Conservation (phyloP, 2,888 invertebrate genomes). For the Petrolisthes manimaculis region DNA sequence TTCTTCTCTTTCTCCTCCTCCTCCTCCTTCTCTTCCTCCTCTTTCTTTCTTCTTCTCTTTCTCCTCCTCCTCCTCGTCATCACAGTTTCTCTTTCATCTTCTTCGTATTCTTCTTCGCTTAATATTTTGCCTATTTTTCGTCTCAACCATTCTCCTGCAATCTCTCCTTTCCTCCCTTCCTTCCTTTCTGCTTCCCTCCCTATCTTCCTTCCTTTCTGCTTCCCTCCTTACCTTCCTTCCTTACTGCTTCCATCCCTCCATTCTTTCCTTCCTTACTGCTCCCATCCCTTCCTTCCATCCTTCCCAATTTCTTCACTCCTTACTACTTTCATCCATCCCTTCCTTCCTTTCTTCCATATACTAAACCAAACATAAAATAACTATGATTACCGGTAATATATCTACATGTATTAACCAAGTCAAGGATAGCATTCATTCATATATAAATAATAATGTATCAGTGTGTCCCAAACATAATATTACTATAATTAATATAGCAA, state of each 20-base stretch:
- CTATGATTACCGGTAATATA: too few species aligned
- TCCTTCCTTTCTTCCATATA: neutral
- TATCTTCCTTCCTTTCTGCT: neutral
- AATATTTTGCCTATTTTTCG: neutral
- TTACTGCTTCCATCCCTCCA: neutral
- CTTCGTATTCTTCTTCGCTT: neutral
- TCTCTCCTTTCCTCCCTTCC: constrained; percentile 2
- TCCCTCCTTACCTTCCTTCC: neutral
- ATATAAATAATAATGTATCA: too few species aligned
- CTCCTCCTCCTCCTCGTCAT: neutral
- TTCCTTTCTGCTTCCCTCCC: constrained; percentile 2
- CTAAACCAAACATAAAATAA: too few species aligned
- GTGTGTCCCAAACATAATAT: too few species aligned
- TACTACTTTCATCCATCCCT: neutral
- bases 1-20: neutral
- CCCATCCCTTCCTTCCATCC: neutral
- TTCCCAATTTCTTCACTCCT: neutral
- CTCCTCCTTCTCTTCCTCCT: neutral
- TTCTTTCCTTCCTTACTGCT: neutral
- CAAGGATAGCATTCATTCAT: too few species aligned
- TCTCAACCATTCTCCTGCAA: neutral
- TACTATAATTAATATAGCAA: too few species aligned
- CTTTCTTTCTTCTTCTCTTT: neutral
- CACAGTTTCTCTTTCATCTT: neutral
- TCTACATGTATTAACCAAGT: too few species aligned